Conservation (phyloP, 2,888 invertebrate species). For the Melanargia galathea region DNA sequence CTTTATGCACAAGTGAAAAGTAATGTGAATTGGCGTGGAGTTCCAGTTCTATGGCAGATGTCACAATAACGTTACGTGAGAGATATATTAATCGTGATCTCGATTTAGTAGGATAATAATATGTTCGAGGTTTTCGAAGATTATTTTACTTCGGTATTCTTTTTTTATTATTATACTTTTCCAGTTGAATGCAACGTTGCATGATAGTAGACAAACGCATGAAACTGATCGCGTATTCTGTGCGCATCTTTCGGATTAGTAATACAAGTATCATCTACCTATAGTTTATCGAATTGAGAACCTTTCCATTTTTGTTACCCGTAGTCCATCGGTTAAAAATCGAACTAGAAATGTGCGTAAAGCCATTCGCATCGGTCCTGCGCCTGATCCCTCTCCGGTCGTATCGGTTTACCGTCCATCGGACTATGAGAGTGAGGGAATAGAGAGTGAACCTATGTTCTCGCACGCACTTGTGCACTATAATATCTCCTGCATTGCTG, state of each 20-base stretch:
- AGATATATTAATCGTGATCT: constrained; percentile 27
- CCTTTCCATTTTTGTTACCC: too few species aligned
- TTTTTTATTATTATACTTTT: neutral
- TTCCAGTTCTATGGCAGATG: constrained; percentile 29
- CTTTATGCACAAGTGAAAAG: constrained; percentile 26
- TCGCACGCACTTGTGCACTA: neutral
- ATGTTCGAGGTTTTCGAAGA: constrained; percentile 10
- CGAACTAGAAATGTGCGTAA: too few species aligned
- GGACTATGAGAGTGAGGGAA: neutral
- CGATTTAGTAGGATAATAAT: neutral
- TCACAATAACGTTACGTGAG: constrained; percentile 35
- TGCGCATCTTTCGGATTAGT: too few species aligned
- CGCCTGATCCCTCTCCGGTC: too few species aligned
- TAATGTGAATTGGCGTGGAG: constrained; percentile 35
- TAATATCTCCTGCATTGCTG: neutral
- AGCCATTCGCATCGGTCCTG: too few species aligned
- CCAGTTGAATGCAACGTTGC: too few species aligned
- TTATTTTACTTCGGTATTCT: neutral
- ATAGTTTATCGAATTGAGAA: too few species aligned
- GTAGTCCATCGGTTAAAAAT: too few species aligned
- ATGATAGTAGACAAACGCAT: too few species aligned
- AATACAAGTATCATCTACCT: too few species aligned
- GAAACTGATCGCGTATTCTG: too few species aligned
- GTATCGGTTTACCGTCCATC: too few species aligned
- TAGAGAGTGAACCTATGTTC: neutral